Conservation (phyloP, 2,888 invertebrate genomes). For the Cerceris ruficornis region DNA sequence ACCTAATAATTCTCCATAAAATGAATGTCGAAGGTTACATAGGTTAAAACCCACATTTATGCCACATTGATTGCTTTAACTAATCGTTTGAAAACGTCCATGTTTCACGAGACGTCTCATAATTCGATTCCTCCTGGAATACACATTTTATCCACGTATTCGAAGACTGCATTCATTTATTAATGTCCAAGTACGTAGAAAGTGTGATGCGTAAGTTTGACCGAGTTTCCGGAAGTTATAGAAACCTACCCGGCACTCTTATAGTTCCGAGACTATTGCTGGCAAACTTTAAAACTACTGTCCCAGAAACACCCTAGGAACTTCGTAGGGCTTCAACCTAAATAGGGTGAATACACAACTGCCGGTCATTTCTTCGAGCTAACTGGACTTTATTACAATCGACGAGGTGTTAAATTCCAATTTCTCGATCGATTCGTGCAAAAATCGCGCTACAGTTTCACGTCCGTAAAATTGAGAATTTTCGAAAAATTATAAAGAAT, state of each 20-base stretch:
- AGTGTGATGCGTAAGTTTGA: constrained; percentile 53
- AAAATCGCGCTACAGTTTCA: background rate
- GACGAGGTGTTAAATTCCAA: background rate
- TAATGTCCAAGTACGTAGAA: constrained; percentile 30
- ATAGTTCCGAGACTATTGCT: constrained; percentile 42
- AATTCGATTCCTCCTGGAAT: background rate
- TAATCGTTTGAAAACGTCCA: background rate
- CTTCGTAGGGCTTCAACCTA: constrained; percentile 57
- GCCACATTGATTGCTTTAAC: background rate
- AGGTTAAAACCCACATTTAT: too few species aligned
- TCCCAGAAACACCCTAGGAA: constrained; percentile 51
- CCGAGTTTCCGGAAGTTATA: constrained; percentile 57
- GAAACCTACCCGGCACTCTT: constrained; percentile 29
- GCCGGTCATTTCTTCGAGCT: constrained; percentile 12
- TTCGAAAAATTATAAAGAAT: background rate
- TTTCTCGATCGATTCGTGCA: background rate
- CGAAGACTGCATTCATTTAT: constrained; percentile 33
- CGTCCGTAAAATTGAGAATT: background rate
- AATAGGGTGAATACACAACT: constrained; percentile 32
- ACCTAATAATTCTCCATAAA: too few species aligned
- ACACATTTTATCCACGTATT: constrained; percentile 12
- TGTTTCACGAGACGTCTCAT: background rate
- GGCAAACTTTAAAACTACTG: constrained; percentile 50
- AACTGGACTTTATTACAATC: constrained; percentile 7
- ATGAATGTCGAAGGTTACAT: too few species aligned